phyloP scores from a whole-genome alignment of 2,113 vertebrate genomes.

The Rhinopithecus roxellana region DNA sequence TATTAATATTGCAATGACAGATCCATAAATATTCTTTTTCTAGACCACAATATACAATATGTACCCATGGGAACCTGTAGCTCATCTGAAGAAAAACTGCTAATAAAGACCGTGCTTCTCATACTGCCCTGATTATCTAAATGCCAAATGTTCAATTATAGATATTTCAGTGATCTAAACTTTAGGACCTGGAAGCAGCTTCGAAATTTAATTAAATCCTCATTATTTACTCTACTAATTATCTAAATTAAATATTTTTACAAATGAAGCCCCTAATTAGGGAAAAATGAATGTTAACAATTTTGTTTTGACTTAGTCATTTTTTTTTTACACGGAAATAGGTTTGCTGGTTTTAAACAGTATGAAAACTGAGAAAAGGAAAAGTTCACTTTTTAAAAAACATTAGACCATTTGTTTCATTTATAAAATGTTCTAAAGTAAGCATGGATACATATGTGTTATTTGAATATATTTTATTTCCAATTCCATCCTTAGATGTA shows the following conservation, averaged over 20 bases:
- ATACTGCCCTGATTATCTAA: background rate
- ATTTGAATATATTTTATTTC: background rate
- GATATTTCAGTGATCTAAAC: background rate
- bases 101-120: background rate
- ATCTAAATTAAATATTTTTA: constrained; percentile 33
- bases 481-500: background rate
- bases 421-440: background rate
- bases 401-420: background rate
- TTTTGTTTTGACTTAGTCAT: constrained; percentile 54
- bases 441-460: no score
- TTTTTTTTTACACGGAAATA: constrained; percentile 5
- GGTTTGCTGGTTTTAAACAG: background rate
- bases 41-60: background rate
- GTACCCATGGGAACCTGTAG: constrained; percentile 32
- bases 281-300: constrained; percentile 20
- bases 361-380: background rate
- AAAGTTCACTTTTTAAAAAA: background rate
- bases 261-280: constrained; percentile 1
- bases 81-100: background rate
- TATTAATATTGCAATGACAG: background rate
- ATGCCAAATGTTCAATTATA: constrained; percentile 24
- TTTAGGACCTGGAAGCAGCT: background rate
- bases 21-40: background rate
- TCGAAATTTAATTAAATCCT: background rate
- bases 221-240: constrained; percentile 43